Evolutionary conservation across 1,140 invertebrate species (phyloP).

Genomic region (Eueides isabella): DNA sequence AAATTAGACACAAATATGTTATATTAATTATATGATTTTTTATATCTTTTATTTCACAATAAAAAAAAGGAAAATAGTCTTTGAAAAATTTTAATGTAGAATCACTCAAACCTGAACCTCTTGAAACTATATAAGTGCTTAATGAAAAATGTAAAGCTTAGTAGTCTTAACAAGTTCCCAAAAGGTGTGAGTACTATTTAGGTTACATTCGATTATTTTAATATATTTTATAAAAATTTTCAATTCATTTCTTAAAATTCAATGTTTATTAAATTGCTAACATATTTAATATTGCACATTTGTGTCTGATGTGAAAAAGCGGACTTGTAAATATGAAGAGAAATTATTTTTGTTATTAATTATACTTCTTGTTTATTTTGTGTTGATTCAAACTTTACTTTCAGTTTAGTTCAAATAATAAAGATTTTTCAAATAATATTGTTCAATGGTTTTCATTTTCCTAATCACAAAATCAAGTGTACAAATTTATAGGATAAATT

Average conservation of each 20-base stretch:
- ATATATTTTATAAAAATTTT: not conserved
- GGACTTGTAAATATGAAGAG: constrained; percentile 64
- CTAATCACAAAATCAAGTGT: not conserved
- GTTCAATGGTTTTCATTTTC: constrained; percentile 29
- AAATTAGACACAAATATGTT: constrained; percentile 23
- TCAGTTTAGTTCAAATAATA: constrained; percentile 70
- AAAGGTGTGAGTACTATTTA: too few relatives aligned
- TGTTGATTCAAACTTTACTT: constrained; percentile 66
- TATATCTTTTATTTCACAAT: constrained; percentile 7
- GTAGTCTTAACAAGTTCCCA: too few relatives aligned
- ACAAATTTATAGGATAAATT: too few relatives aligned
- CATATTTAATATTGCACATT: constrained; percentile 16
- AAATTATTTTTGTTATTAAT: constrained; percentile 75
- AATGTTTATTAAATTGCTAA: not conserved
- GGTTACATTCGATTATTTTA: too few relatives aligned
- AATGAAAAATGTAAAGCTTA: too few relatives aligned
- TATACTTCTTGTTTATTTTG: constrained; percentile 72
- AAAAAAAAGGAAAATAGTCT: too few relatives aligned
- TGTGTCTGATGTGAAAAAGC: constrained; percentile 41
- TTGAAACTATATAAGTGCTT: too few relatives aligned
- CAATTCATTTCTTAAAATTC: not conserved
- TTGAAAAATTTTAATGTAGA: not conserved
- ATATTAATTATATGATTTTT: constrained; percentile 28
- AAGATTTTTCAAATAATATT: constrained; percentile 59
- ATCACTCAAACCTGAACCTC: too few relatives aligned